A percentile compares a stretch with the other conserved stretches of the same genome.
These are phyloP conservation scores for Mungos mungo DNA, from an alignment of 2,113 vertebrate species.

Conservation along the genomic window DNA sequence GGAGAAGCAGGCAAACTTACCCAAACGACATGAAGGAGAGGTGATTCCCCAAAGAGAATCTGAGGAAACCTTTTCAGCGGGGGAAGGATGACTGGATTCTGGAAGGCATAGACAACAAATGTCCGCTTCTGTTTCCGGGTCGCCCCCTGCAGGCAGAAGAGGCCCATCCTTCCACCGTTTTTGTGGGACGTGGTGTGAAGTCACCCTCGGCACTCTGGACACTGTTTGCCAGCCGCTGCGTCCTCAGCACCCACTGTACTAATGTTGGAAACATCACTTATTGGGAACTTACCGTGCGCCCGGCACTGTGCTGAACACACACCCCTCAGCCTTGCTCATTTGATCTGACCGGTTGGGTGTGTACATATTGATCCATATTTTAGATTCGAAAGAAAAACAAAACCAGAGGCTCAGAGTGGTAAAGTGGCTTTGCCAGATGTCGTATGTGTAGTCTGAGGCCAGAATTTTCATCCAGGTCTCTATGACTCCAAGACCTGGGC, in stretches of 20 bases:
- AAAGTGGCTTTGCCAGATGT: background rate
- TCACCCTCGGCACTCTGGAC: background rate
- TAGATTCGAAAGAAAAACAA: slow-evolving; percentile 7
- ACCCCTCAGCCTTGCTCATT: background rate
- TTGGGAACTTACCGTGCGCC: too few relatives aligned
- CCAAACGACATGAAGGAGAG: background rate
- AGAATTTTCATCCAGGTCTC: background rate
- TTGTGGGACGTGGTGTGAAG: background rate
- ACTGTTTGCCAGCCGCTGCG: background rate
- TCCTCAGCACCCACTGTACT: background rate
- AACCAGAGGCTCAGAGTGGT: background rate
- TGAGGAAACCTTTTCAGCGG: background rate
- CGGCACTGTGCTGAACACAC: background rate
- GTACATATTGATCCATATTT: background rate
- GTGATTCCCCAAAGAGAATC: background rate
- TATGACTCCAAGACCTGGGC: background rate
- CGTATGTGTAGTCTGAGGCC: background rate
- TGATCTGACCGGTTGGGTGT: background rate
- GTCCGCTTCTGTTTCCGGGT: background rate
- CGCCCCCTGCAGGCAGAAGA: background rate
- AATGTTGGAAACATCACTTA: background rate
- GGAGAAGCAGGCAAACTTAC: background rate
- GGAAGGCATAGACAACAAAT: background rate
- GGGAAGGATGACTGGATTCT: background rate
- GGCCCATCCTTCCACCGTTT: background rate